Evolutionary conservation across 2,113 vertebrate genomes (phyloP).

Genomic region (Erpornis zantholeuca): DNA sequence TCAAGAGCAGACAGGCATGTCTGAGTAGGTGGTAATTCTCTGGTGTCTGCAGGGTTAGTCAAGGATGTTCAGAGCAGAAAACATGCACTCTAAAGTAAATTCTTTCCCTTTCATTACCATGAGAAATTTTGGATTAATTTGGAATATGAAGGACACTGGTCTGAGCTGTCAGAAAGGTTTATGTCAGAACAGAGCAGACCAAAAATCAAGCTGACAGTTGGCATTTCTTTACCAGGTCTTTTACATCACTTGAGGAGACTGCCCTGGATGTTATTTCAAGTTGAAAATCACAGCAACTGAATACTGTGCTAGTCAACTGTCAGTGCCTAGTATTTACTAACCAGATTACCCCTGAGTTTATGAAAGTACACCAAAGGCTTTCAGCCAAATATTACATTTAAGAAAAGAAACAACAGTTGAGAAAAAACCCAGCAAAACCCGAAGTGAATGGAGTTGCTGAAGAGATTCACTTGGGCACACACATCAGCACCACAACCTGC

Average conservation of each 20-base stretch:
- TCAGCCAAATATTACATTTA: neutral
- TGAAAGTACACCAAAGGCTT: constrained; percentile 1
- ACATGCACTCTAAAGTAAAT: neutral
- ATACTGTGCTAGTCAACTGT: neutral
- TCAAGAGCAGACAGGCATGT: neutral
- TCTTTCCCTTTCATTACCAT: constrained; percentile 24
- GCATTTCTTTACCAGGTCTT: constrained; percentile 48
- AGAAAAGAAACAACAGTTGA: neutral
- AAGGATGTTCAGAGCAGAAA: constrained; percentile 27
- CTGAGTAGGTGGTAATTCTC: constrained; percentile 24
- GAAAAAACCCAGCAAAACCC: neutral
- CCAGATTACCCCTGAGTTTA: neutral
- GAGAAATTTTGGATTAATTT: constrained; percentile 37
- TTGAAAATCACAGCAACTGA: constrained; percentile 4
- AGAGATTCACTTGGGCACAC: neutral
- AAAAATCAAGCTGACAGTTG: constrained; percentile 53
- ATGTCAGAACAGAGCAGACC: constrained; percentile 14
- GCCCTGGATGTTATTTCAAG: neutral
- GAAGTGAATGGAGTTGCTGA: neutral
- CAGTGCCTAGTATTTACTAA: neutral
- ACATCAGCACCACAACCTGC: neutral
- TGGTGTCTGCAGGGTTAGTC: constrained; percentile 31
- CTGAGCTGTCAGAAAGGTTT: constrained; percentile 40
- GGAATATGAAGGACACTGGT: constrained; percentile 48
- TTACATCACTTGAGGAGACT: constrained; percentile 23